A percentile compares a stretch with the other conserved stretches of the same genome.
These are phyloP conservation scores for Drosophila virilis DNA, from an alignment of 1,140 invertebrate genomes.

Conservation along the genomic window DNA sequence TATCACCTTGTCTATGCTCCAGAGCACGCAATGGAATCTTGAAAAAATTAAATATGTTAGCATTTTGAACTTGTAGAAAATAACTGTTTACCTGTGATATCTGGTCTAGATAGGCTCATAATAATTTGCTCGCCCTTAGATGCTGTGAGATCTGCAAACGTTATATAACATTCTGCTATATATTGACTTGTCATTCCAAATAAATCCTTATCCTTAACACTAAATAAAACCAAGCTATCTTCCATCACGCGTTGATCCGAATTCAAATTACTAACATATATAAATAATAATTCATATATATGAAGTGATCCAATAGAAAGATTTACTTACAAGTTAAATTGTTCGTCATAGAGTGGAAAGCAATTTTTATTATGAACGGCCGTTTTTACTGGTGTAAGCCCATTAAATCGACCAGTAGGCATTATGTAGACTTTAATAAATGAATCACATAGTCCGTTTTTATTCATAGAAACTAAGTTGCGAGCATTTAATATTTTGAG, in stretches of 20 bases:
- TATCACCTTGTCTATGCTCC: constrained; percentile 94
- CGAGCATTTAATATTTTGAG: constrained; percentile 95
- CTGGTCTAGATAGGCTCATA: constrained; percentile 92
- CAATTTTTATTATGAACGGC: constrained; percentile 96
- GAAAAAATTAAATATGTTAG: constrained; percentile 70
- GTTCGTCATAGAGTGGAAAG: constrained; percentile 97
- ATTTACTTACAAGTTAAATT: constrained; percentile 92
- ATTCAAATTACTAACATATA: constrained; percentile 89
- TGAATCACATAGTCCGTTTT: no score
- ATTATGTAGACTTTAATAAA: constrained; percentile 94
- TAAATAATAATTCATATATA: not conserved
- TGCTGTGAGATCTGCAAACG: constrained; percentile 89
- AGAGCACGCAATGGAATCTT: constrained; percentile 92
- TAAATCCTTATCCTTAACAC: constrained; percentile 98
- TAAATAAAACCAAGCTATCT: constrained; percentile 93
- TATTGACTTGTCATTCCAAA: constrained; percentile 95
- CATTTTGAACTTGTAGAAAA: constrained; percentile 1
- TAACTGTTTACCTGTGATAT: constrained; percentile 87
- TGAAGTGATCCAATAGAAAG: not conserved
- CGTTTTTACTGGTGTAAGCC: constrained; percentile 90
- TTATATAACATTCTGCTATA: constrained; percentile 95
- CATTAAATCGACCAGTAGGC: constrained; percentile 93
- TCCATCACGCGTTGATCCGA: constrained; percentile 89
- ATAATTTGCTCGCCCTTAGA: constrained; percentile 90
- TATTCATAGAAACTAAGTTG: constrained; percentile 93